Evolutionary conservation across 1,140 invertebrate species (phyloP).

Genomic region (Drosophila nasuta): DNA sequence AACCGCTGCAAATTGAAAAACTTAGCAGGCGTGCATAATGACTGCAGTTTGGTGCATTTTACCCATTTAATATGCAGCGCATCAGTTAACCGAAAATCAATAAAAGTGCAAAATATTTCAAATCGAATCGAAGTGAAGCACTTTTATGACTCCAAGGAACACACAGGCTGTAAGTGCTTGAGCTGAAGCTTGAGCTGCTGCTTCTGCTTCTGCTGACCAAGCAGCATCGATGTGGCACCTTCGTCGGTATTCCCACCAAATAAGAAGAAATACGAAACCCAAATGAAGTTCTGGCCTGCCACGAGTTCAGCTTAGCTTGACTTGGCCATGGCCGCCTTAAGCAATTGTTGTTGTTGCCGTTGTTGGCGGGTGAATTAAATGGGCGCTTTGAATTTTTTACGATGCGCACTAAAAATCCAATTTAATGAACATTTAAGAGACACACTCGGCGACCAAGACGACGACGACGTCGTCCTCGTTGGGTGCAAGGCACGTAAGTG

Average conservation of each 20-base stretch:
- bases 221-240: constrained; percentile 25
- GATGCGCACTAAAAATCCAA: constrained; percentile 84
- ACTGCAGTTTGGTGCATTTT: constrained; percentile 39
- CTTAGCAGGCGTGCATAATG: constrained; percentile 58
- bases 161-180: constrained; percentile 21
- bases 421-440: constrained; percentile 85
- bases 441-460: constrained; percentile 53
- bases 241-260: constrained; percentile 26
- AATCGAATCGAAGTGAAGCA: constrained; percentile 59
- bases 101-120: constrained; percentile 78
- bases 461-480: constrained; percentile 15
- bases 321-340: constrained; percentile 12
- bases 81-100: constrained; percentile 78
- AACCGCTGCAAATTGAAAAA: constrained; percentile 42
- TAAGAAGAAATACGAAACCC: background rate
- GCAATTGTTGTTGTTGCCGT: constrained; percentile 46
- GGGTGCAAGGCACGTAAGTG: constrained; percentile 64
- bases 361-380: constrained; percentile 78
- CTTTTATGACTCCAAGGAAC: constrained; percentile 67
- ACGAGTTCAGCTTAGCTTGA: background rate
- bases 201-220: constrained; percentile 25
- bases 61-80: constrained; percentile 69
- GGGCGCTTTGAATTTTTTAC: constrained; percentile 84
- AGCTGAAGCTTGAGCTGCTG: background rate
- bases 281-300: constrained; percentile 54